A percentile compares a stretch with the other conserved stretches of the same genome.
phyloP scores from a whole-genome alignment of 2,888 invertebrate species.

The Ophraella communa region DNA sequence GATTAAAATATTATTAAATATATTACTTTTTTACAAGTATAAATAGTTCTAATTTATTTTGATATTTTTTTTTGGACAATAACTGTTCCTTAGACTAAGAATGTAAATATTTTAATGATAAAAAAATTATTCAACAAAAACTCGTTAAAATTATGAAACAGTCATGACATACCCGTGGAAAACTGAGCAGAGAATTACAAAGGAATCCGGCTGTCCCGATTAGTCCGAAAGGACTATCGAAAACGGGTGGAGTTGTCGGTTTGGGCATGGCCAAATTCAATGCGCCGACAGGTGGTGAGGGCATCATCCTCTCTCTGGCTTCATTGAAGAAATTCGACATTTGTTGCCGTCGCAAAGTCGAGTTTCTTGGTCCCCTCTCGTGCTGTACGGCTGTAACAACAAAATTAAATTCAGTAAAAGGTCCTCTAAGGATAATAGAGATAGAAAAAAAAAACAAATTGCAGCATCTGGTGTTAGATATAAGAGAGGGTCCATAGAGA shows the following conservation, averaged over 20 bases:
- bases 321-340: conserved; percentile 85
- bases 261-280: conserved; percentile 63
- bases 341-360: conserved; percentile 93
- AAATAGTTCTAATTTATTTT: too few relatives aligned
- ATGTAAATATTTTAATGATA: too few relatives aligned
- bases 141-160: too few relatives aligned
- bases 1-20: not conserved
- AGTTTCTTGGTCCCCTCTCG: conserved; percentile 95
- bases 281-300: conserved; percentile 54
- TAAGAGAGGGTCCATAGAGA: not conserved
- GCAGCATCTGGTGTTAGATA: conserved; percentile 13
- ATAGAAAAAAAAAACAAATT: conserved; percentile 19
- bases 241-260: conserved; percentile 45
- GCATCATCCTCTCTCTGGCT: conserved; percentile 54
- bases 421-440: conserved; percentile 11
- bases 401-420: conserved; percentile 35
- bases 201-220: conserved; percentile 36
- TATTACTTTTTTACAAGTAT: too few relatives aligned
- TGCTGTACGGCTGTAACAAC: conserved; percentile 90
- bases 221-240: conserved; percentile 41
- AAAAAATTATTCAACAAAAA: too few relatives aligned
- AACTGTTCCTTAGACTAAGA: too few relatives aligned
- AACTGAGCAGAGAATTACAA: conserved; percentile 36
- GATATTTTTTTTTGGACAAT: too few relatives aligned
- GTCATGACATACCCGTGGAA: conserved; percentile 48